Base-by-base conservation (phyloP, 2,113 vertebrate species). In the Xenotilapia flavipinnis region DNA sequence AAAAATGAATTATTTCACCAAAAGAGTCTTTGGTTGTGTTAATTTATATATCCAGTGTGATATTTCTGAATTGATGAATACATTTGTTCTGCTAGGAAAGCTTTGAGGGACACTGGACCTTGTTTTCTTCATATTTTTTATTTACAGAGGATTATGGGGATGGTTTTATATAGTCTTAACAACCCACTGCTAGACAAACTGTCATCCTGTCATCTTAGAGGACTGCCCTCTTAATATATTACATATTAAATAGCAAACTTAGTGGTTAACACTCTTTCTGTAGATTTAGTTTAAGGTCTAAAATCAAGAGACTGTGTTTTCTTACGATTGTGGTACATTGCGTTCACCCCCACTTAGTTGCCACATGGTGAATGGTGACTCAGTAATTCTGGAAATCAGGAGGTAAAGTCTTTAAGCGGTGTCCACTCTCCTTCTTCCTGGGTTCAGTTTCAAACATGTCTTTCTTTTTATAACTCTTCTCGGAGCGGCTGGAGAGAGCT, bases 391-490 rank as follows among this genome's bases (percentile, higher is more conserved):
- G 49, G 42, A 77, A 82, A 62, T 56, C 89, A 89, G 53, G 28
- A 86, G 87, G 88, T 77, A 73, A 90, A 88, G 75, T 93, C 86
- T 73, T 86, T 10, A 85, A 79, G 21, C 23, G 1, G 65, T 60
- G 55, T 75, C 42, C 73, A 40, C 82, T 54, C 55, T 81, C 75
- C 79, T 79, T 58, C 17, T 68, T 45, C 45, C 75, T 54, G 79
- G 88, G 86, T 93, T 92, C 49, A 88, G 85, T 94, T 95, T 92
- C 89, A 87, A 77, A 62, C 92, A 91, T 91, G 81, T 84, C 86
- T 93, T 94, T 95, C 93, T 94, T 94, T 94, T 92, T 90, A 90
- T 95, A 94, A 87, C 93, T 86, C 70, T 42, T 21, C 87, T 87
- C 28, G 49, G 85, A 90, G 83, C 3, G 12, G 73, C 58, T 79